Evolutionary conservation across 2,113 vertebrate species (phyloP), one percentile per base, ranked within the genome.

Genomic region (Condylura cristata): DNA sequence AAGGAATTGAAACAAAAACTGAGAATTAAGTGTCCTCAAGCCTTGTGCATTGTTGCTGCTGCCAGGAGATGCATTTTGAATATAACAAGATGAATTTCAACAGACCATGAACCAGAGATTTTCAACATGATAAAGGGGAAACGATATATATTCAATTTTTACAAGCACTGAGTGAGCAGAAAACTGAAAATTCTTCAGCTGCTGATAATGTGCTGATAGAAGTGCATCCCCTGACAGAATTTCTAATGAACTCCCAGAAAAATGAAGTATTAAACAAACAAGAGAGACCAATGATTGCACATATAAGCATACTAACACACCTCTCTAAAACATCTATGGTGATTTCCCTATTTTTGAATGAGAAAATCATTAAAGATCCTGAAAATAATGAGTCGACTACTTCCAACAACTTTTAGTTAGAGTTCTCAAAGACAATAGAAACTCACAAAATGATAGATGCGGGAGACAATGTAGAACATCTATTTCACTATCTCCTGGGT

Each of bases 71-170:
- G 65, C 70, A 44, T 44, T 94, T 90, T 89, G 93, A 95, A 94
- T 96, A 92, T 85, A 95, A 65, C 58, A 97, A 96, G 86, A 96
- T 96, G 84, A 85, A 96, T 96, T 98, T 97, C 96, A 97, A 91
- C 90, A 96, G 95, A 96, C 34, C 46, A 82, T 97, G 97, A 97
- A 96, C 74, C 81, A 95, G 86, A 97, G 72, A 96, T 98, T 95
- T 95, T 97, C 86, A 96, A 75, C 89, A 94, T 61, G 94, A 96
- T 98, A 97, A 95, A 83, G 51, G 91, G 41, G 84, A 94, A 96
- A 34, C 80, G 94, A 96, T 96, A 96, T 91, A 95, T 88, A 96
- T 96, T 94, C 76, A 87, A 88, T 95, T 97, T 97, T 97, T 97
- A 96, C 86, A 97, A 93, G 44, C 84, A 86, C 94, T 95, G 94